Evolutionary conservation across 1,140 invertebrate species (phyloP).

Genomic region (Drosophila elegans): DNA sequence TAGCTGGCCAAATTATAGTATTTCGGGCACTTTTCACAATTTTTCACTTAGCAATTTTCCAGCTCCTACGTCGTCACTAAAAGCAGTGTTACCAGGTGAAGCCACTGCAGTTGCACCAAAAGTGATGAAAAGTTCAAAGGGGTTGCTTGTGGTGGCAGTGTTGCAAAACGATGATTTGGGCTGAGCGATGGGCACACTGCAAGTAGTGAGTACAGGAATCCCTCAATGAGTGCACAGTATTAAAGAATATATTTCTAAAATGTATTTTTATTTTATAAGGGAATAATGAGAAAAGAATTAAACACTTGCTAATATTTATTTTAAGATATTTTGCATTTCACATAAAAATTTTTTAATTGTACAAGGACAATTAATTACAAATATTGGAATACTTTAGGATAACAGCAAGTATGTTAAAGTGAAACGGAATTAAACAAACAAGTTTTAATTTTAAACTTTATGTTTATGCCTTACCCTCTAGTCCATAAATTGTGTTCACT

Average conservation of each 20-base stretch:
- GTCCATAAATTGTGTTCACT: background rate
- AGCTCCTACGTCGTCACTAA: slow-evolving; percentile 59
- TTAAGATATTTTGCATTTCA: too few relatives aligned
- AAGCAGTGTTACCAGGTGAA: slow-evolving; percentile 18
- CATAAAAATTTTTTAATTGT: too few relatives aligned
- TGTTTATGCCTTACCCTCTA: too few relatives aligned
- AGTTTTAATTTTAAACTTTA: too few relatives aligned
- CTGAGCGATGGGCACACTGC: slow-evolving; percentile 2
- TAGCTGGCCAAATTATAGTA: slow-evolving; percentile 48
- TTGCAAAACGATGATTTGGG: background rate
- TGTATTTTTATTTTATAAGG: too few relatives aligned
- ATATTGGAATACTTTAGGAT: too few relatives aligned
- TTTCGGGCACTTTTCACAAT: slow-evolving; percentile 59
- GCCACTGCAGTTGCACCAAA: background rate
- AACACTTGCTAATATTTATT: too few relatives aligned
- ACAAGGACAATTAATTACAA: too few relatives aligned
- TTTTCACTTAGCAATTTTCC: slow-evolving; percentile 73
- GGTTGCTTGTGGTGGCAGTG: background rate
- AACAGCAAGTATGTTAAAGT: too few relatives aligned
- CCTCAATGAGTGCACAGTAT: too few relatives aligned
- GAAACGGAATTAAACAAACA: too few relatives aligned
- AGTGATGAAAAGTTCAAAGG: background rate
- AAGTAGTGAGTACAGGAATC: background rate
- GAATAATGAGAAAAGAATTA: too few relatives aligned
- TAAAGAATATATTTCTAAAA: background rate